Evolutionary conservation across 2,113 vertebrate genomes (phyloP), one percentile per base, ranked within the genome.

Genomic region (Lontra canadensis): DNA sequence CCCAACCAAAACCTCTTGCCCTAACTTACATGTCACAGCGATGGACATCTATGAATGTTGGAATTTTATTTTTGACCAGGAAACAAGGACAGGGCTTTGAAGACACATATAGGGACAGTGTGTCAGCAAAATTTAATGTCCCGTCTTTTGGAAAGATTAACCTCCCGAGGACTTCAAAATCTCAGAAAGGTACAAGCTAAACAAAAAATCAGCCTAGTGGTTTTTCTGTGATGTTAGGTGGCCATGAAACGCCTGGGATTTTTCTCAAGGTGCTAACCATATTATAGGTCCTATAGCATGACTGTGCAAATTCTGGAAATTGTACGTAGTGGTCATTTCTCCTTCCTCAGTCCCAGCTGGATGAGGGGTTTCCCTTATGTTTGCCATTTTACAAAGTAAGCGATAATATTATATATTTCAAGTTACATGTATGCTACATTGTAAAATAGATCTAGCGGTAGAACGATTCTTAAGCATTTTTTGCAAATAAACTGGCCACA

Each of bases 1-100:
- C n/a, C 21, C 15, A 42, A 55, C 59, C 15, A 47, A 78, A 96
- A 92, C 29, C 34, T 9, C 29, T 63, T 65, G 12, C 47, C 71
- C 42, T 73, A 49, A 84, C 31, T 73, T 88, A 59, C 12, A 42
- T 20, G 4, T 63, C 82, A 74, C 20, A n/a, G 17, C 2, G 87
- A n/a, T 90, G 3, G 18, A 61, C 31, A 76, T 76, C 69, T 78
- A 10, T 59, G 59, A 73, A 76, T 10, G 55, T 7, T 90, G 14
- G 42, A 39, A 65, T 96, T 96, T 95, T 79, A 74, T 90, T 87
- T 49, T 90, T 78, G 71, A 29, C 88, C 18, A 78, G 55, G 44
- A 74, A 95, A 78, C 42, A 73, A 52, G 49, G n/a, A n/a, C n/a
- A 82, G 57, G 65, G 18, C 42, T 65, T 78, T 63, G 61, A 67